Evolutionary conservation across 2,113 vertebrate genomes (phyloP).

Genomic region (Alosa alosa): DNA sequence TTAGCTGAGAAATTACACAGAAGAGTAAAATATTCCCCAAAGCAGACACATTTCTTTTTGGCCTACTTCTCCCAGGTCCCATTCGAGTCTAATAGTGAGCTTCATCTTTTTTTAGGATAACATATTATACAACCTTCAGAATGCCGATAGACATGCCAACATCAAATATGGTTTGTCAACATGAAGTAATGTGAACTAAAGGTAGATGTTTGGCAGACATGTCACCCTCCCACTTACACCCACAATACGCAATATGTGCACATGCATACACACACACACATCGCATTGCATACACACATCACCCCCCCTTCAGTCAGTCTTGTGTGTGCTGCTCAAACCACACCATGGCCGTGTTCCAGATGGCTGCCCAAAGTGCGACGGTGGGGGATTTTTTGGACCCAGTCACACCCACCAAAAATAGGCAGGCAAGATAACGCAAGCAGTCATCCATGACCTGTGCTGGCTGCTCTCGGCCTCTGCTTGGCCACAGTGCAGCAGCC

Average conservation of each 20-base stretch:
- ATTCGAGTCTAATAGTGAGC: conserved; percentile 32
- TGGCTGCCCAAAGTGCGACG: conserved; percentile 21
- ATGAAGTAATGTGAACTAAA: neutral
- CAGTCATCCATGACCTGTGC: conserved; percentile 32
- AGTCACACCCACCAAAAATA: conserved; percentile 48
- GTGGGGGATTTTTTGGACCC: conserved; percentile 28
- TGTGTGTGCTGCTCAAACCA: neutral
- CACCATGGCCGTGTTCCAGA: conserved; percentile 35
- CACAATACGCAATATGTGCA: neutral
- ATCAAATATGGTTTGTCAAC: neutral
- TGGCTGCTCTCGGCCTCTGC: conserved; percentile 32
- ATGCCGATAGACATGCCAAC: neutral
- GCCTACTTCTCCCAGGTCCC: conserved; percentile 37
- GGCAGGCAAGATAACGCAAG: conserved; percentile 32
- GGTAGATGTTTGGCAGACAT: neutral
- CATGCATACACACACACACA: neutral
- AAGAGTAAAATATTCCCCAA: conserved; percentile 37
- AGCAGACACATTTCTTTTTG: conserved; percentile 35
- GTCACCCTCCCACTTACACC: neutral
- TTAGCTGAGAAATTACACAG: conserved; percentile 37
- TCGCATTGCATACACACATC: neutral
- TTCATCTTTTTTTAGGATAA: conserved; percentile 9
- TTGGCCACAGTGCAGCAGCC: neutral
- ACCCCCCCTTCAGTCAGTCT: neutral
- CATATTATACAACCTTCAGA: neutral